Conservation (phyloP, 2,113 vertebrate genomes). For the Lichenostomus cassidix region DNA sequence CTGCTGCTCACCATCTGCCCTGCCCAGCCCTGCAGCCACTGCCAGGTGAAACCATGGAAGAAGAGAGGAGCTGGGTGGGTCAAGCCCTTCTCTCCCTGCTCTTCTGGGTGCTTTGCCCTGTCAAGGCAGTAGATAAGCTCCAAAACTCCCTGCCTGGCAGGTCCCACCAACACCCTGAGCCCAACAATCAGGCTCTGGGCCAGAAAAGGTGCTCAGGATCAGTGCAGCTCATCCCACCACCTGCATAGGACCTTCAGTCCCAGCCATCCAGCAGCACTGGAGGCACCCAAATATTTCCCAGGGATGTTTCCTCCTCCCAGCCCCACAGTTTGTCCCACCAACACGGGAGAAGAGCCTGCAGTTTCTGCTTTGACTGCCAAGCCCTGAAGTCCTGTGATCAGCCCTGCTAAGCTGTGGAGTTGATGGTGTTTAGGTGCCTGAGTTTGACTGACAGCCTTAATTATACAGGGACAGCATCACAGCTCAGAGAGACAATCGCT, state of each 20-base stretch:
- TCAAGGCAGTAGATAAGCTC: accelerated
- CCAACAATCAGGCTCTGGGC: neutral
- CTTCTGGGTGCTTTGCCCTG: neutral
- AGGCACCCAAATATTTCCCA: neutral
- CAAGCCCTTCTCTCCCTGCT: neutral
- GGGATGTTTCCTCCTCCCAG: neutral
- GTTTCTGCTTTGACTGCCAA: neutral
- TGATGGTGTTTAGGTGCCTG: neutral
- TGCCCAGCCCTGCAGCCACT: neutral
- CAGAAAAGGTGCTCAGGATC: neutral
- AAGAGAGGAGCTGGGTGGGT: accelerated
- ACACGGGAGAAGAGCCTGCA: neutral
- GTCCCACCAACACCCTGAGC: neutral
- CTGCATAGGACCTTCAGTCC: neutral
- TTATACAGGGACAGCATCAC: neutral
- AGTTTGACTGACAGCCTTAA: constrained; percentile 57
- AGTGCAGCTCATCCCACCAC: neutral
- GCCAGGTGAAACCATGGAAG: accelerated
- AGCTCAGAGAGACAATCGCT: neutral
- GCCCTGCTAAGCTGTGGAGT: neutral
- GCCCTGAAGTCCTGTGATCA: neutral
- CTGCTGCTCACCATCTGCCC: neutral
- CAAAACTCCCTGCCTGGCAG: neutral
- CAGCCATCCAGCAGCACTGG: neutral
- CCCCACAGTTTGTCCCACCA: neutral